A percentile compares a stretch with the other conserved stretches of the same genome.
These are phyloP conservation scores for Chascanopsetta lugubris DNA, from an alignment of 2,113 vertebrate species.

Conservation along the genomic window DNA sequence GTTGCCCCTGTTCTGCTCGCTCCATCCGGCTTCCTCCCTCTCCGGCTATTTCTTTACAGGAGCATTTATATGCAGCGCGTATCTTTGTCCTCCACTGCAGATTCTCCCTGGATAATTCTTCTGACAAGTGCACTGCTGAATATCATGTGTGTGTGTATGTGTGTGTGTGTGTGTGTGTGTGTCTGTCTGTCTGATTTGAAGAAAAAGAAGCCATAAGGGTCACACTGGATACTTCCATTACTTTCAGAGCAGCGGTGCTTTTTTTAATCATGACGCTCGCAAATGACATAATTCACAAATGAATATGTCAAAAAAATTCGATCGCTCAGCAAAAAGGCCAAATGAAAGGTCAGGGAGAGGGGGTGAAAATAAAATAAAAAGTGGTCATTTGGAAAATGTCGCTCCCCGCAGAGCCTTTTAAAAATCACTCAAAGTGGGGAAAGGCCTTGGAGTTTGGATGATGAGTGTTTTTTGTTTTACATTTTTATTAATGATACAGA, in stretches of 20 bases:
- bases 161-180: too few species aligned
- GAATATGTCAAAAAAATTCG: slow-evolving; percentile 57
- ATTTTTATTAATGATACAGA: slow-evolving; percentile 23
- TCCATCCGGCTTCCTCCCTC: slow-evolving; percentile 16
- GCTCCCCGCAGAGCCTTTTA: slow-evolving; percentile 58
- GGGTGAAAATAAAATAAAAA: too few species aligned
- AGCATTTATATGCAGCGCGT: slow-evolving; percentile 51
- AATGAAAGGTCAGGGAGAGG: slow-evolving; percentile 68
- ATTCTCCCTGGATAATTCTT: slow-evolving; percentile 63
- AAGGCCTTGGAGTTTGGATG: slow-evolving; percentile 31
- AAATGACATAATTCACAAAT: slow-evolving; percentile 58
- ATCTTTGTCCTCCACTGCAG: slow-evolving; percentile 39
- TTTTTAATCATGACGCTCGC: slow-evolving; percentile 37
- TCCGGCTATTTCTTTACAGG: slow-evolving; percentile 30
- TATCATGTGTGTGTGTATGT: background rate
- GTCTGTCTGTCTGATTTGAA: slow-evolving; percentile 20
- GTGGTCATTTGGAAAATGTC: slow-evolving; percentile 71
- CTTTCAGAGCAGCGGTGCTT: slow-evolving; percentile 15
- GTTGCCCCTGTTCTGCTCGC: slow-evolving; percentile 38
- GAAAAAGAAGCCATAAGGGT: slow-evolving; percentile 30
- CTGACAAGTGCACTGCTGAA: slow-evolving; percentile 62
- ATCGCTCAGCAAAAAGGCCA: slow-evolving; percentile 72
- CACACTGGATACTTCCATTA: slow-evolving; percentile 18
- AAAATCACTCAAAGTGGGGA: slow-evolving; percentile 37
- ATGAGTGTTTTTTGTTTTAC: too few species aligned